Base-by-base conservation (phyloP, 2,797 vertebrate genomes). In the Danio choprae region DNA sequence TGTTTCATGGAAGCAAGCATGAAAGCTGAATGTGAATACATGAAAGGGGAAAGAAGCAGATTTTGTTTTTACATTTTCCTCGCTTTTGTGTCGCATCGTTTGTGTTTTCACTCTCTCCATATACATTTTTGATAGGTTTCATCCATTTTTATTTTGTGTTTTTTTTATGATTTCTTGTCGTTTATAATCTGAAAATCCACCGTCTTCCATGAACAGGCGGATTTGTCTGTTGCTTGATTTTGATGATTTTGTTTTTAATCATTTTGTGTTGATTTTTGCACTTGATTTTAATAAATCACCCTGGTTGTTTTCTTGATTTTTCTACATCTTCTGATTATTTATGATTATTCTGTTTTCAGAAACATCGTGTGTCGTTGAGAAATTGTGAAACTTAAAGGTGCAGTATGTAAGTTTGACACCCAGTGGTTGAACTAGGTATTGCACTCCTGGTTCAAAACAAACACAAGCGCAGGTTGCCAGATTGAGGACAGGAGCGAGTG, bases 261-360 rank as follows among this genome's bases (percentile, higher is more conserved):
- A 15, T 74, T 73, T 73, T n/a, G 29, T 73, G 44, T 51, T 51
- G 16, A 50, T 63, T 63, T 64, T 75, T 51, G 38, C 16, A 43
- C 12, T 63, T 75, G 3, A 46, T 67, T 59, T 71, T 65, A 83
- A 80, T 83, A 80, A 83, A 83, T 80, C 72, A 59, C 41, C 59
- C 60, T 83, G 51, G 65, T 59, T n/a, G 4, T 76, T 40, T 80
- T 70, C 65, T 22, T 77, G 9, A 18, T 76, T 63, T 59, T 50
- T 74, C 20, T 69, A 20, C n/a, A 59, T 36, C 13, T 53, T 67
- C 56, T 72, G 59, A 9, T 73, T 38, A n/a, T n/a, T n/a, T n/a
- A n/a, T n/a, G n/a, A n/a, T n/a, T 7, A 7, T 29, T n/a, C n/a
- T 29, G 29, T 29, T n/a, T n/a, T n/a, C n/a, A n/a, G n/a, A n/a